These are phyloP conservation scores for Ryuthela nishihirai DNA, from an alignment of 2,888 invertebrate species.

Conservation along the genomic window DNA sequence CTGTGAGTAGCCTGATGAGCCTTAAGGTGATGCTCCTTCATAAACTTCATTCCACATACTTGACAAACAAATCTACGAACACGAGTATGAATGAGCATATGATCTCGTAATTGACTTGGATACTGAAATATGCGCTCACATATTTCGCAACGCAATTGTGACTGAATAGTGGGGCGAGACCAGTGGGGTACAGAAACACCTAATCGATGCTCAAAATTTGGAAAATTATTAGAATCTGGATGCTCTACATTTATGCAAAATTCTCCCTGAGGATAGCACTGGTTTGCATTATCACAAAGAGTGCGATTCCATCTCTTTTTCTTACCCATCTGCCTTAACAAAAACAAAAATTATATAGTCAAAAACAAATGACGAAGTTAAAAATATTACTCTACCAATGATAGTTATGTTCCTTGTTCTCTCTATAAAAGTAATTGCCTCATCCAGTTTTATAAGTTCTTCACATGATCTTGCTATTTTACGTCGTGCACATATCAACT, in stretches of 20 bases:
- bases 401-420: no score
- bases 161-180: constrained; percentile 26
- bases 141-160: constrained; percentile 37
- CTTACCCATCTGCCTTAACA: constrained; percentile 35
- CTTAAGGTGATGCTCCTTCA: constrained; percentile 53
- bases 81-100: constrained; percentile 49
- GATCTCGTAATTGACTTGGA: constrained; percentile 51
- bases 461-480: no score
- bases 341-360: no score
- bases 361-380: no score
- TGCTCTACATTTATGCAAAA: constrained; percentile 36
- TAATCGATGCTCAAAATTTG: constrained; percentile 26
- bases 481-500: no score
- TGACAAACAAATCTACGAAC: constrained; percentile 50
- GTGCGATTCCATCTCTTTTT: constrained; percentile 37
- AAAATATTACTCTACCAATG: no score
- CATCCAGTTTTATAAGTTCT: no score
- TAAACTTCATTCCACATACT: constrained; percentile 53
- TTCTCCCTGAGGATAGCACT: constrained; percentile 36
- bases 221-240: constrained; percentile 30
- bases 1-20: constrained; percentile 52
- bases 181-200: constrained; percentile 26
- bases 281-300: constrained; percentile 36
- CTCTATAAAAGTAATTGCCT: no score
- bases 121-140: constrained; percentile 47